Conservation (phyloP, 2,113 vertebrate species). For the Hippolais icterina region DNA sequence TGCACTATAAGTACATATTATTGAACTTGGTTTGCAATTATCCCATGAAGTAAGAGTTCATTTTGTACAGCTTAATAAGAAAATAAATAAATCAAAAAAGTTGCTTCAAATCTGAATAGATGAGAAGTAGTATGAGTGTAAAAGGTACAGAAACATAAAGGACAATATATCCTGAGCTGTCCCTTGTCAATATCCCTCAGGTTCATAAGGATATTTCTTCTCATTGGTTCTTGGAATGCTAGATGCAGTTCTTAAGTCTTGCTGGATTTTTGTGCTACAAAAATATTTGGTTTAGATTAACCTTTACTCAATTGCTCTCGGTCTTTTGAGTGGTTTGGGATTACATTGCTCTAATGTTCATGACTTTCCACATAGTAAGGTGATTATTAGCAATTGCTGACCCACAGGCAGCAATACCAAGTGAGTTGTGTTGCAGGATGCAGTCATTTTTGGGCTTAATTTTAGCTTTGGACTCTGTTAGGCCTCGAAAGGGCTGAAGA, state of each 20-base stretch:
- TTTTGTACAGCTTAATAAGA: background rate
- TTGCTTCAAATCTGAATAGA: background rate
- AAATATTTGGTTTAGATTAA: background rate
- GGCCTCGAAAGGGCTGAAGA: background rate
- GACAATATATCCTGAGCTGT: background rate
- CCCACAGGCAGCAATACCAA: background rate
- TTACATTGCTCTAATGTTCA: background rate
- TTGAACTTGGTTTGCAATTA: background rate
- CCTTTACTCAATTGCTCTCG: background rate
- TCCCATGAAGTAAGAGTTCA: background rate
- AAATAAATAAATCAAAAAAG: background rate
- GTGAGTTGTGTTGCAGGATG: background rate
- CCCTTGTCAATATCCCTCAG: rapidly evolving
- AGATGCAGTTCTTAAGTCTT: background rate
- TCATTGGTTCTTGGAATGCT: background rate
- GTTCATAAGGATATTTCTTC: background rate
- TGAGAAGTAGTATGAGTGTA: background rate
- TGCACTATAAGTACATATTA: background rate
- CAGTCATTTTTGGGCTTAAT: background rate
- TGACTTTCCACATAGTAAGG: background rate
- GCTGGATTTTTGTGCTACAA: background rate
- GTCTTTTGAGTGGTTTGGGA: background rate
- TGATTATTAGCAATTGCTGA: background rate
- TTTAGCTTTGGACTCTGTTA: background rate
- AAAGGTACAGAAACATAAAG: background rate